Conservation (phyloP, 2,888 invertebrate genomes). For the Nomada goodeniana region DNA sequence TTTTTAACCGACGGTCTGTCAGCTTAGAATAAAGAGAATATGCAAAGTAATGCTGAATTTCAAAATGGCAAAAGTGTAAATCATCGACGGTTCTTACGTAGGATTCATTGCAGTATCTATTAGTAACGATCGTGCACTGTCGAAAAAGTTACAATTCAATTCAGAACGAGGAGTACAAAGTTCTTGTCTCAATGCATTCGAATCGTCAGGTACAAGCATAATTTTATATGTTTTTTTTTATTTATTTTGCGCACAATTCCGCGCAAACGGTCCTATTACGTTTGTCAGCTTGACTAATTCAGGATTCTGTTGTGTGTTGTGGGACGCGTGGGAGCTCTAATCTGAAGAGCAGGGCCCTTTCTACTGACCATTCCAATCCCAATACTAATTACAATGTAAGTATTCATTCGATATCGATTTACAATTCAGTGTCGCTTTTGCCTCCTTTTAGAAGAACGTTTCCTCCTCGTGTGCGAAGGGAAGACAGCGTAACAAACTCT, state of each 20-base stretch:
- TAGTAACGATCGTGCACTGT: neutral
- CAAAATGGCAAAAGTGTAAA: neutral
- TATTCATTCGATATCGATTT: conserved; percentile 81
- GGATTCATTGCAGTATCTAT: neutral
- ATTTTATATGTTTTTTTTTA: conserved; percentile 44
- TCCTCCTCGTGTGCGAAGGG: conserved; percentile 43
- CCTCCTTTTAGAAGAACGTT: conserved; percentile 61
- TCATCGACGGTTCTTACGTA: neutral
- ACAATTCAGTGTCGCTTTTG: conserved; percentile 81
- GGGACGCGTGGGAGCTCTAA: conserved; percentile 84
- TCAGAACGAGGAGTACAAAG: neutral
- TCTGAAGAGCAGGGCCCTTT: conserved; percentile 83
- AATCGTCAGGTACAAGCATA: conserved; percentile 8
- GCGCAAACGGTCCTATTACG: conserved; percentile 66
- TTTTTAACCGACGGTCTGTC: neutral
- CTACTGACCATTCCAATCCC: conserved; percentile 84
- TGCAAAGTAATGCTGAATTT: neutral
- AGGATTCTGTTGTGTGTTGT: conserved; percentile 84
- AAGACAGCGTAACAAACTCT: conserved; percentile 35
- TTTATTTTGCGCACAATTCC: conserved; percentile 55
- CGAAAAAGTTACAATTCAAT: neutral
- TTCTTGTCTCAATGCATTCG: conserved; percentile 1
- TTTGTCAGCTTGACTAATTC: conserved; percentile 83
- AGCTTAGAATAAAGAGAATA: too few relatives aligned
- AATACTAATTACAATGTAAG: conserved; percentile 84